phyloP scores from a whole-genome alignment of 2,888 invertebrate species.

The Drosophila neotestacea region DNA sequence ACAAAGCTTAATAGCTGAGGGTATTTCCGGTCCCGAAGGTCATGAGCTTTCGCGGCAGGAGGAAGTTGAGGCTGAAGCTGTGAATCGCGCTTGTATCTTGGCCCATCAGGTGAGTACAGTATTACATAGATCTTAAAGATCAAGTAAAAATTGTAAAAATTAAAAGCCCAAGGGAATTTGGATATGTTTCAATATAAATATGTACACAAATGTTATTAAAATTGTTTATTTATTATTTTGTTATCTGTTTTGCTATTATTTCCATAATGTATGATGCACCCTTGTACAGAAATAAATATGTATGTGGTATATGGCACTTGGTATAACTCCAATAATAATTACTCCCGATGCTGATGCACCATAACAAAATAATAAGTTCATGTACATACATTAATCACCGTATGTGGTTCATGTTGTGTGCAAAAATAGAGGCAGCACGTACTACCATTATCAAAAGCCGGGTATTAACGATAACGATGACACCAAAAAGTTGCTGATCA shows the following conservation, averaged over 20 bases:
- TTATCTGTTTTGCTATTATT: conserved; percentile 61
- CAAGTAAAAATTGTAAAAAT: conserved; percentile 29
- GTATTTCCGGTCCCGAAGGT: conserved; percentile 97
- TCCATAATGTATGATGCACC: conserved; percentile 73
- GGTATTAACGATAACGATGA: conserved; percentile 89
- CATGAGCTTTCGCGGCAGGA: conserved; percentile 97
- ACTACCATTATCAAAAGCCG: neutral
- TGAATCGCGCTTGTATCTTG: conserved; percentile 96
- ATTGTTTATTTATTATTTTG: conserved; percentile 31
- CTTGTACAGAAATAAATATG: conserved; percentile 72
- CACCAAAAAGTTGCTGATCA: conserved; percentile 92
- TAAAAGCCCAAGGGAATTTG: conserved; percentile 17
- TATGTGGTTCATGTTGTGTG: conserved; percentile 87
- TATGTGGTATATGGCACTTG: conserved; percentile 74
- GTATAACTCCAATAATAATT: conserved; percentile 50
- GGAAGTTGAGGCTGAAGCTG: conserved; percentile 98
- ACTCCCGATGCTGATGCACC: conserved; percentile 49
- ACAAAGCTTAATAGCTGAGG: conserved; percentile 92
- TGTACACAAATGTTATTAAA: conserved; percentile 16
- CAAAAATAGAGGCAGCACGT: conserved; percentile 8
- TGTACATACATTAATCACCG: conserved; percentile 86
- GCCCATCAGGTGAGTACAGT: conserved; percentile 92
- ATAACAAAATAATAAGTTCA: conserved; percentile 35
- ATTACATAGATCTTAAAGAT: neutral
- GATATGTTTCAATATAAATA: conserved; percentile 13